Conservation (phyloP, 2,113 vertebrate genomes). For the Felis catus region F.catus_Fca126_mat1.0 CM031424.1:51926001-51926500, state of each 20-base stretch:
- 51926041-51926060: neutral
- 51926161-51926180: neutral
- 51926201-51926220: neutral
- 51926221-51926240: neutral
- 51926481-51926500: neutral
- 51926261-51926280: neutral
- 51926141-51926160: neutral
- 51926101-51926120: neutral
- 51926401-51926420: neutral
- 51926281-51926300: neutral
- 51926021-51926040: neutral
- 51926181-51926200: neutral
- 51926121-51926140: neutral
- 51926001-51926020: neutral
- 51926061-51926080: neutral
- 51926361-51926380: neutral
- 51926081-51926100: neutral
- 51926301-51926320: neutral
- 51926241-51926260: neutral
- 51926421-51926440: neutral
- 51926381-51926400: rapidly evolving
- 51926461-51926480: too few species aligned
- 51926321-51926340: neutral
- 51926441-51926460: constrained; percentile 59
- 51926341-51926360: neutral